Evolutionary conservation across 2,888 invertebrate genomes (phyloP), one percentile per base, ranked within the genome.

Genomic region (Eustalomyia histrio): DNA sequence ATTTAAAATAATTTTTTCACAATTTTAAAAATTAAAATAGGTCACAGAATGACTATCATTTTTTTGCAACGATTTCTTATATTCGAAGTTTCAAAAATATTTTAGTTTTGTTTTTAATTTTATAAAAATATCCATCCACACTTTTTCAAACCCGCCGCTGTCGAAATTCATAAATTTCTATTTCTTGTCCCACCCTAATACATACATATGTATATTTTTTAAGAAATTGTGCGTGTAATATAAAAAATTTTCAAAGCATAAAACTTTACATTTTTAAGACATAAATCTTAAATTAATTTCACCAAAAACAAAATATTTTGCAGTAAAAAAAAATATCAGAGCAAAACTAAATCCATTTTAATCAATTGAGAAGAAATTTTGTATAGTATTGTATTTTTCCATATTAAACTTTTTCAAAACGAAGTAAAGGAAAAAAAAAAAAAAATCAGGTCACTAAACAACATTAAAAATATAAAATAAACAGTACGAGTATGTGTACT

Each of bases 361-460:
- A 14, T 3, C 43, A n/a, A 47, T 47, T 47, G n/a, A 47, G 6
- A 47, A n/a, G n/a, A 47, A 47, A 47, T 47, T n/a, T 43, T 14
- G 12, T 12, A 2, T 14, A 1, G 43, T 43, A 43, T 5, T 35
- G 35, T 35, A 5, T 8, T 39, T 39, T 39, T 39, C 14, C 2
- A 39, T n/a, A 47, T 43, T 14, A n/a, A n/a, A 47, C 16, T n/a
- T 47, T 47, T 47, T 7, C 43, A 14, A 39, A 21, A 60, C 14
- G 7, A 10, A 14, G 14, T 50, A 29, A 29, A n/a, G n/a, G n/a
- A n/a, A 9, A 63, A 24, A 24, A 29, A 52, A 6, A 50, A n/a
- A 9, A 35, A 61, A 76, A 68, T 17, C 55, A 68, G 63, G 68
- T 35, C 61, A 60, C 55, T 33, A 57, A 67, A 39, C 50, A 67